These are phyloP conservation scores for Clarias fuscus DNA, from an alignment of 2,797 vertebrate genomes.

Conservation along the genomic window DNA sequence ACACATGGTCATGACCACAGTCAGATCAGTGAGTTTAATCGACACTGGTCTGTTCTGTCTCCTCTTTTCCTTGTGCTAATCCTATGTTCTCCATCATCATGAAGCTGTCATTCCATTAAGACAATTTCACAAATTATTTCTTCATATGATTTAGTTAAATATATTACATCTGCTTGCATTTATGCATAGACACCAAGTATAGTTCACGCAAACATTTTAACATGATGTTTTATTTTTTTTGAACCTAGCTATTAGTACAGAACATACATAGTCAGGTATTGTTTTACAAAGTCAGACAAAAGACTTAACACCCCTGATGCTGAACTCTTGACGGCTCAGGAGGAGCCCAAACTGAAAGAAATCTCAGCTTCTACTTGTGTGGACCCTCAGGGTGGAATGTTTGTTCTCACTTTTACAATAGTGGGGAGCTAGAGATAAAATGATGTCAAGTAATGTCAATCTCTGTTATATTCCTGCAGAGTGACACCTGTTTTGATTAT, in stretches of 20 bases:
- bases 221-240: not conserved
- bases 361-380: not conserved
- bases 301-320: not conserved
- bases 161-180: not conserved
- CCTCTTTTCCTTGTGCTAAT: not conserved
- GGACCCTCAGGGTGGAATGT: slow-evolving; percentile 5
- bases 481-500: slow-evolving; percentile 38
- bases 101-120: too few relatives aligned
- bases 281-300: not conserved
- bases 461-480: slow-evolving; percentile 27
- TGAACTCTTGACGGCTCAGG: not conserved
- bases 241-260: slow-evolving; percentile 1
- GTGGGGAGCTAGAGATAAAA: slow-evolving; percentile 9
- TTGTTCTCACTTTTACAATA: not conserved
- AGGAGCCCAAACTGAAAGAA: not conserved
- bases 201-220: not conserved
- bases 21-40: slow-evolving; percentile 10
- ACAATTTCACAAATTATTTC: not conserved
- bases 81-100: not conserved
- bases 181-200: not conserved
- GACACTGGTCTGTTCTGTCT: not conserved
- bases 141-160: not conserved
- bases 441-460: slow-evolving; percentile 20
- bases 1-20: not conserved
- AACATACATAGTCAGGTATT: not conserved